Evolutionary conservation across 2,797 vertebrate species (phyloP).

Genomic region (Paramormyrops hopkinsi): DNA sequence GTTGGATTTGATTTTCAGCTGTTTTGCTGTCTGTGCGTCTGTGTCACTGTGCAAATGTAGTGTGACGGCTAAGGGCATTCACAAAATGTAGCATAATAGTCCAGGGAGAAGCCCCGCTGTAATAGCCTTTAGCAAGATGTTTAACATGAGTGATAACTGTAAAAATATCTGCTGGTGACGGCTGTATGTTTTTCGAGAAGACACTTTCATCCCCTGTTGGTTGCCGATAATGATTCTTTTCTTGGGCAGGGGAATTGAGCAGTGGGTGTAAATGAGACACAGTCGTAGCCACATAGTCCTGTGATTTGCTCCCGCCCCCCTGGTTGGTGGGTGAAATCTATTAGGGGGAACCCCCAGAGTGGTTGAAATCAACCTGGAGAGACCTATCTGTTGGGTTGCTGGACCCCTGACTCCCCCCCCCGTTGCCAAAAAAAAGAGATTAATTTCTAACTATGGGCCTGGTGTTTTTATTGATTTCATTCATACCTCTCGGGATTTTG

Average conservation of each 20-base stretch:
- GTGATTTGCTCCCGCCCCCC: background rate
- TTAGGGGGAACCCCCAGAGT: background rate
- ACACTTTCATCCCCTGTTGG: background rate
- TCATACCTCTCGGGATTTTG: background rate
- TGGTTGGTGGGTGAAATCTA: background rate
- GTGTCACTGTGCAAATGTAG: background rate
- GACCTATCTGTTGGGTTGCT: background rate
- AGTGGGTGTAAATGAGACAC: background rate
- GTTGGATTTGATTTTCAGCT: background rate
- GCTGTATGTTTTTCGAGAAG: background rate
- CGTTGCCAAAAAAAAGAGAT: background rate
- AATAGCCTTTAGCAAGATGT: background rate
- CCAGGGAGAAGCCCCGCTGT: background rate
- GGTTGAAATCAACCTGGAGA: background rate
- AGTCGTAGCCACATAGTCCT: background rate
- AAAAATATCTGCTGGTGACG: background rate
- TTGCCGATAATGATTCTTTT: background rate
- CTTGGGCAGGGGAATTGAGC: background rate
- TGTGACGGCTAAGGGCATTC: background rate
- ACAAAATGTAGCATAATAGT: background rate
- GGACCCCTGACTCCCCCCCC: background rate
- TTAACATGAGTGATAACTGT: slow-evolving; percentile 8
- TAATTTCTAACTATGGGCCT: background rate
- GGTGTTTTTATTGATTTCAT: background rate
- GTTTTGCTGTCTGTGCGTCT: background rate